Base-by-base conservation (phyloP, 2,888 invertebrate species). In the Ceramica pisi region DNA sequence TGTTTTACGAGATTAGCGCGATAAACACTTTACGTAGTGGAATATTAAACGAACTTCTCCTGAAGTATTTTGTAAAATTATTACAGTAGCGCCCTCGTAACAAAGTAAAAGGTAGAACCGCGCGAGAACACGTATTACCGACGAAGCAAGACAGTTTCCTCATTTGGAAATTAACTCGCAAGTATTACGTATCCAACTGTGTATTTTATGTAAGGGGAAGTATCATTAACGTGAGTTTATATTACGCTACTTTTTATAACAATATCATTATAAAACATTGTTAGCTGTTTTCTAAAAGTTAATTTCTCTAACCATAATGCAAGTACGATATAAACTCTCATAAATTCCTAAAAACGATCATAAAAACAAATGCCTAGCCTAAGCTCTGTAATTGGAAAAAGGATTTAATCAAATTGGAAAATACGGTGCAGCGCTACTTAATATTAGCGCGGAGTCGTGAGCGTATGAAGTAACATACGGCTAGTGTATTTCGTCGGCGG, bases 1-100 rank as follows among this genome's bases (percentile, higher is more conserved):
- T 92, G 94, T 94, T 93, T 92, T 91, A 91, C 87, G 89, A 89
- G 88, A 92, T 91, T 91, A 90, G 89, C 88, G 88, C 90, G 89
- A 92, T 91, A 92, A 92, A 92, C 91, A 90, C 89, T 90, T 89
- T 86, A 88, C 89, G 88, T 90, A 89, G 90, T 90, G 78, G 87
- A 90, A 91, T 91, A 90, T 91, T 91, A 88, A 90, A 88, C 86
- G 75, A 86, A 88, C 84, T 86, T 88, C 83, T 86, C 86, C 84
- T 88, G 84, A 88, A 89, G 88, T 88, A 82, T 89, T 87, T 89
- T 85, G 87, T 85, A 84, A 89, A 90, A 91, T 90, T 89, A 88
- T 88, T 84, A 88, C 86, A 83, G 85, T 83, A 77, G 86, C 87
- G 85, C 86, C 87, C 83, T 85, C 87, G 84, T 87, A 82, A 87